Evolutionary conservation across 2,797 vertebrate species (phyloP), one percentile per base, ranked within the genome.

Genomic region (Nyctibius grandis): DNA sequence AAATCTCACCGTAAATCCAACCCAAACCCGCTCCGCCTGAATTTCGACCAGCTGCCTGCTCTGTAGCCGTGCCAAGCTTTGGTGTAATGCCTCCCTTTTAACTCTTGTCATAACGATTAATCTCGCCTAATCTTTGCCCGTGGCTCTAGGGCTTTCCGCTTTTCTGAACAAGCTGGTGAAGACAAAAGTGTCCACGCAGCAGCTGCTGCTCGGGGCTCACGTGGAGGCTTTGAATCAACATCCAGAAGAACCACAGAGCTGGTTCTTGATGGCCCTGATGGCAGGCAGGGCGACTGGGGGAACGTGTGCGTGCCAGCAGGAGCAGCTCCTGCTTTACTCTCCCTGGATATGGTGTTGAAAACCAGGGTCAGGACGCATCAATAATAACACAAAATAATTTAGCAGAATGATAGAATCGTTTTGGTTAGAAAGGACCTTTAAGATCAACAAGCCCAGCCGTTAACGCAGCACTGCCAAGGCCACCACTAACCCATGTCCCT

Each of bases 211-310:
- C 59, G 5, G 51, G 45, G 33, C 22, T 73, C 28, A 19, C 3
- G 15, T 3, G 28, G 38, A 80, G 68, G 20, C 28, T 72, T 40
- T 9, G 25, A 12, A n/a, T 29, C 36, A 1, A 42, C 1, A 5
- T 11, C 4, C 4, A 4, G 45, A 9, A 13, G 25, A 47, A 21
- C 16, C 0, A 8, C n/a, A 12, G 67, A 48, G 57, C 42, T 33
- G 31, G n/a, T n/a, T n/a, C 23, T 21, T 13, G 1, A 5, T 0
- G 8, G 44, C 64, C 44, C 33, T 2, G 12, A 25, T 2, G 26
- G 59, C 68, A 6, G 18, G n/a, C 28, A 22, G 22, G n/a, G 59
- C 2, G 6, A 28, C 6, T 0, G 11, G 28, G 40, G 40, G 11
- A 11, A 42, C 15, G 11, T 42, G 40, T 15, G 40, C 40, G 42